Evolutionary conservation across 2,888 invertebrate species (phyloP), one percentile per base, ranked within the genome.

Genomic region (Sialis lutaria): DNA sequence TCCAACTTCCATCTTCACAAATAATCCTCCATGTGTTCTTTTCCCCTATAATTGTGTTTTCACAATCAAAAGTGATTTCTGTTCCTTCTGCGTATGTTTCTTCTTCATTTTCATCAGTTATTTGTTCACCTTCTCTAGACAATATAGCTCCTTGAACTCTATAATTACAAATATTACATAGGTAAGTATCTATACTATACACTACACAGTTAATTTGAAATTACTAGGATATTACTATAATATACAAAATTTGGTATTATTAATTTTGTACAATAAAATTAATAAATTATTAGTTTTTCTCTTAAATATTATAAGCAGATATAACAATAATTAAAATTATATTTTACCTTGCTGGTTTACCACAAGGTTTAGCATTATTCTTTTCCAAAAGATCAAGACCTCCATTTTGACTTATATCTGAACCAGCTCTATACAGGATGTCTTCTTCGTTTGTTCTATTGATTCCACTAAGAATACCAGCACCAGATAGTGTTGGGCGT

Each of bases 1-100:
- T 78, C 89, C 89, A 89, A 53, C 74, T 77, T 1, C 88, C 88
- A 55, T 87, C 82, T 58, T 87, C 85, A 56, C 88, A 89, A 48
- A 82, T 77, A 30, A 88, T 79, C 54, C 82, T 82, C 89, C 89
- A 89, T 0, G 85, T 83, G 31, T 80, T 82, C 57, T 81, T 79
- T 64, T 86, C 86, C 0, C 83, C 84, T 68, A 84, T 82, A 40
- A 82, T 79, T 52, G 81, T 82, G 1, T 82, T 81, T 53, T 86
- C 84, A 60, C 89, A 89, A 55, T 82, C 78, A 63, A 87, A 89
- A 6, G 81, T 82, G 45, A 88, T 82, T 64, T 87, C 84, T 0
- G 85, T 83, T 1, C 85, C 84, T 56, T 86, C 84, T 5, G 86
- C 82, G 59, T 84, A 87, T 6, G 74, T 75, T 46, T 77, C 76